phyloP scores from a whole-genome alignment of 2,888 invertebrate species.

The Fragum whitleyi region DNA sequence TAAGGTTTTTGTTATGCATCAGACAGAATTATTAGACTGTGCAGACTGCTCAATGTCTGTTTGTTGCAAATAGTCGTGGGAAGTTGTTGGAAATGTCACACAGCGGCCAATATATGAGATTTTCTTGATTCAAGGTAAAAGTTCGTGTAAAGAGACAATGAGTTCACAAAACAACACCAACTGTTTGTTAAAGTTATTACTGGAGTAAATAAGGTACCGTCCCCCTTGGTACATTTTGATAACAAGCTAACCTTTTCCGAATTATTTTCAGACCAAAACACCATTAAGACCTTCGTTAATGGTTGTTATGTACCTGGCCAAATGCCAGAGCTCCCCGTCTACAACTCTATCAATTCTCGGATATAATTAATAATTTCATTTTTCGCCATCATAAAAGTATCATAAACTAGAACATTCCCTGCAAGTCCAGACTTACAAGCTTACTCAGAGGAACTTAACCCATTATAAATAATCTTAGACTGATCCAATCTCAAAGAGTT shows the following conservation, averaged over 20 bases:
- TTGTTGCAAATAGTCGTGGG: too few relatives aligned
- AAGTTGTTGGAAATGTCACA: too few relatives aligned
- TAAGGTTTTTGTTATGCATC: too few relatives aligned
- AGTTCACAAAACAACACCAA: not conserved
- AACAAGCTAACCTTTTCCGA: conserved; percentile 7
- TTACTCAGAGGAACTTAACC: too few relatives aligned
- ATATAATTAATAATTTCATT: conserved; percentile 56
- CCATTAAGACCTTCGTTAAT: not conserved
- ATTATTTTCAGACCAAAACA: conserved; percentile 8
- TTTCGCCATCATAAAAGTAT: conserved; percentile 37
- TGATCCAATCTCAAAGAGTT: too few relatives aligned
- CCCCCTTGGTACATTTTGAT: conserved; percentile 9
- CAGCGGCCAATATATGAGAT: too few relatives aligned
- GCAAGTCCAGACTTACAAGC: not conserved
- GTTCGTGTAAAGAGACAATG: too few relatives aligned
- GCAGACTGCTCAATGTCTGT: too few relatives aligned
- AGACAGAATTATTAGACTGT: too few relatives aligned
- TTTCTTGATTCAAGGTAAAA: too few relatives aligned
- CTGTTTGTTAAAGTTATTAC: not conserved
- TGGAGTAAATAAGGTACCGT: not conserved
- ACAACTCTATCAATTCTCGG: conserved; percentile 31
- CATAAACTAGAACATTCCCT: not conserved
- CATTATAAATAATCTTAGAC: too few relatives aligned
- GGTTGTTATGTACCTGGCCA: not conserved
- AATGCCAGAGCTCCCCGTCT: conserved; percentile 6